Percentiles rank a stretch among this genome's conserved stretches.
phyloP scores from a whole-genome alignment of 1,140 invertebrate genomes.

The Drosophila albomicans region DNA sequence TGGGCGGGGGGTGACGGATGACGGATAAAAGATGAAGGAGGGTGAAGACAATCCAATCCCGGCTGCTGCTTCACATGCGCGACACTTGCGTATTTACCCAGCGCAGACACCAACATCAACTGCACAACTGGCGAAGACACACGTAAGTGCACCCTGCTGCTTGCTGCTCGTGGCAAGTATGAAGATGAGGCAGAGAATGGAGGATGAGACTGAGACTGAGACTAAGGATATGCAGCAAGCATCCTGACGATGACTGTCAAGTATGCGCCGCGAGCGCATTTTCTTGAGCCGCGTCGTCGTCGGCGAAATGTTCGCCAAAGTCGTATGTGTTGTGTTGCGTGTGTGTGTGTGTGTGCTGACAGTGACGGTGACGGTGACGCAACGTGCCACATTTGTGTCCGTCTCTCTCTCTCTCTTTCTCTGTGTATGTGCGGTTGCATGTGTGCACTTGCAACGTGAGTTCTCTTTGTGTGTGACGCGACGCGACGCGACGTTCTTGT shows the following conservation, averaged over 20 bases:
- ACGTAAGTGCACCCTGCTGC: neutral
- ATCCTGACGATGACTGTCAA: conserved; percentile 7
- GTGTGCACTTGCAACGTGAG: neutral
- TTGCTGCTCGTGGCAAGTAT: no score
- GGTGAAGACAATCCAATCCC: neutral
- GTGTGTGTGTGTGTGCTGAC: conserved; percentile 29
- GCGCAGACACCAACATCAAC: neutral
- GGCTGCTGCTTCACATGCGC: neutral
- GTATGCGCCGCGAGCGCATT: conserved; percentile 39
- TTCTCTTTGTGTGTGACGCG: conserved; percentile 18
- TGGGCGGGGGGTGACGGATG: no score
- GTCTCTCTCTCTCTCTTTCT: no score
- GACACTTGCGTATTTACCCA: conserved; percentile 17
- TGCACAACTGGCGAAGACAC: neutral
- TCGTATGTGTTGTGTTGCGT: conserved; percentile 4
- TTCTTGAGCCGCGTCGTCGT: conserved; percentile 36
- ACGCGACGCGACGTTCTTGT: conserved; percentile 22
- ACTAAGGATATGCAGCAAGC: neutral
- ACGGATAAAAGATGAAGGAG: no score
- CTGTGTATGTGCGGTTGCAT: neutral
- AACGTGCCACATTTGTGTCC: conserved; percentile 27
- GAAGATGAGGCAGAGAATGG: neutral
- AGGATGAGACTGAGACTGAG: neutral
- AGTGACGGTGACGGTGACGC: conserved; percentile 36
- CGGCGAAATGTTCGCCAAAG: conserved; percentile 9